Base-by-base conservation (phyloP, 2,888 invertebrate genomes). In the Conistra vaccinii region DNA sequence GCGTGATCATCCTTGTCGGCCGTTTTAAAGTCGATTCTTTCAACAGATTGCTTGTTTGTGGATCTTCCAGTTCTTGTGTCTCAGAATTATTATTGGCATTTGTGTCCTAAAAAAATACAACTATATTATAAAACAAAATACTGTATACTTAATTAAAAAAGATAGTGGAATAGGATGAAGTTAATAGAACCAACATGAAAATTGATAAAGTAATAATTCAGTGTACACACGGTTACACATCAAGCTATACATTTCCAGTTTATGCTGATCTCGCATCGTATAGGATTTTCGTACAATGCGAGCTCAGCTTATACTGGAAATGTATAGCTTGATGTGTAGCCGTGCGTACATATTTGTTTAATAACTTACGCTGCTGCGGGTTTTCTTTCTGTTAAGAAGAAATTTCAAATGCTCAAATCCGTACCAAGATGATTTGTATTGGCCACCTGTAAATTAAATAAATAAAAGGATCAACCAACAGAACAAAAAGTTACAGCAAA, bases 401-500 rank as follows among this genome's bases (percentile, higher is more conserved):
- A 65, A 65, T 45, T 3, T 20, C 12, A 65, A 23, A 65, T 65
- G 63, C 7, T 65, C 63, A 29, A 45, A 65, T 29, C 45, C 63
- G 14, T 65, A 65, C 63, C 63, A 65, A 14, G 63, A 65, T 45
- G 63, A 45, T 23, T 29, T 45, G 14, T 20, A 65, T 29, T 12
- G 12, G 1, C 14, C 1, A 5, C 63, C 63, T 65, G 63, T 14
- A 48, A 65, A 29, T 2, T 2, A 65, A 65, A 65, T 3, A 29
- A 45, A 26, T 62, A 20, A 14, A 23, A 20, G 6, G 3, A 42
- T 62, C 39, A 60, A 1, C 5, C 12, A 60, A 1, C 20, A 12
- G 32, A 60, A 32, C 23, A 23, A 12, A 60, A 60, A 32, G 32
- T 12, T 20, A 29, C 6, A 23, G 26, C 14, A 23, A 60, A 32